Percentiles rank a stretch among this genome's conserved stretches.
These are phyloP conservation scores for Dromococcyx pavoninus DNA, from an alignment of 2,797 vertebrate genomes.

Conservation along the genomic window DNA sequence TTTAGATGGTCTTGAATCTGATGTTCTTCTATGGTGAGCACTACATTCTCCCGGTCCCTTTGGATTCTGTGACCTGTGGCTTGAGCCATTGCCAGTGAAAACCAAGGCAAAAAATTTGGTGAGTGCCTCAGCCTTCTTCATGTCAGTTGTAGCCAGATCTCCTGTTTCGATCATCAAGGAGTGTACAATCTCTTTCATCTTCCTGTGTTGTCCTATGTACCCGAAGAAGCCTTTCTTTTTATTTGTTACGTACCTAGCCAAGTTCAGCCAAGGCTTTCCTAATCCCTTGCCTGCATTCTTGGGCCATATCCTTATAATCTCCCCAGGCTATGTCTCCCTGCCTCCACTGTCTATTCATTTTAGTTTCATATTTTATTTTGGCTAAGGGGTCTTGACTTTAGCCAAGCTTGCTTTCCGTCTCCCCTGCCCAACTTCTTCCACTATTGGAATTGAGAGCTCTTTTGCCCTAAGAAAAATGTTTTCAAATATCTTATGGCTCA, in stretches of 20 bases:
- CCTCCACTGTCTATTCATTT: background rate
- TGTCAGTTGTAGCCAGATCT: background rate
- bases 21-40: background rate
- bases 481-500: background rate
- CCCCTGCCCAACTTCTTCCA: background rate
- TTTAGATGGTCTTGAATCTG: background rate
- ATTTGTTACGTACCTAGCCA: background rate
- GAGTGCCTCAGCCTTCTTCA: background rate
- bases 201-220: background rate
- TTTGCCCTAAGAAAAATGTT: background rate
- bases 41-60: background rate
- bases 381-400: background rate
- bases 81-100: background rate
- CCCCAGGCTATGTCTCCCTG: background rate
- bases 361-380: background rate
- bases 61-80: background rate
- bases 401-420: background rate
- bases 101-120: background rate
- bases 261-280: background rate
- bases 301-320: background rate
- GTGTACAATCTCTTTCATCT: background rate
- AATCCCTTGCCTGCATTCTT: background rate
- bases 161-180: accelerated
- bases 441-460: background rate
- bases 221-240: background rate